phyloP scores from a whole-genome alignment of 2,113 vertebrate genomes.

The Ictalurus furcatus region DNA sequence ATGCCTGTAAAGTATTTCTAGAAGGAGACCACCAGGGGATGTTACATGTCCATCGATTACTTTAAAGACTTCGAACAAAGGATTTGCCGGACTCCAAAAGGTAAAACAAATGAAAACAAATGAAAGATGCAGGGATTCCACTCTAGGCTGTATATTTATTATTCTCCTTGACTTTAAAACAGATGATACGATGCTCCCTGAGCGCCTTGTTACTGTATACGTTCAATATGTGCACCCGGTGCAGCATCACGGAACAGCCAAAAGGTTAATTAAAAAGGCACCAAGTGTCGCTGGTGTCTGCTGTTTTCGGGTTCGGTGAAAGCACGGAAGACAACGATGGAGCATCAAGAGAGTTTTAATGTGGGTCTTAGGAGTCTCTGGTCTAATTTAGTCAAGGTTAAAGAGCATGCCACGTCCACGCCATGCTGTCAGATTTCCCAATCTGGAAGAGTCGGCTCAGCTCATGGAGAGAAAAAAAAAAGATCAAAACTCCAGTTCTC shows the following conservation, averaged over 20 bases:
- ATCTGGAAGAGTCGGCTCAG: not conserved
- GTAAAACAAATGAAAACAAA: constrained; percentile 41
- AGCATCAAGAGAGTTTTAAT: not conserved
- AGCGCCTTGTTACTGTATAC: constrained; percentile 40
- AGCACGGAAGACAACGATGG: constrained; percentile 11
- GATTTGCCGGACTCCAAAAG: constrained; percentile 28
- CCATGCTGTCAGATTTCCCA: not conserved
- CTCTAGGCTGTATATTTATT: constrained; percentile 30
- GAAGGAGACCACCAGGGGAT: constrained; percentile 35
- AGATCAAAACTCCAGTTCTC: not conserved
- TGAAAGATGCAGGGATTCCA: constrained; percentile 35
- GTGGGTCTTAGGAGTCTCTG: constrained; percentile 1
- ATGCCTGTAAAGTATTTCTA: constrained; percentile 40
- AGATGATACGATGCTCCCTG: constrained; percentile 41
- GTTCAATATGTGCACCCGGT: constrained; percentile 1
- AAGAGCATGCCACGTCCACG: not conserved
- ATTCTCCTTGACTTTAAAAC: constrained; percentile 16
- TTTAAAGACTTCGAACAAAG: constrained; percentile 45
- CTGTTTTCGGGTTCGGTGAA: not conserved
- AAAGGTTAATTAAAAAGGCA: constrained; percentile 54
- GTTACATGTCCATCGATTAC: constrained; percentile 52
- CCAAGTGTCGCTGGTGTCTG: not conserved
- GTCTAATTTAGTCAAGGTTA: constrained; percentile 20
- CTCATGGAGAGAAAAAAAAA: not conserved
- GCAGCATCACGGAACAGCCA: constrained; percentile 30